Percentiles rank a stretch among this genome's conserved stretches.
Evolutionary conservation across 92 coral and sea anemone species (phyloP).

Genomic region (Epizoanthus illoricatus): DNA sequence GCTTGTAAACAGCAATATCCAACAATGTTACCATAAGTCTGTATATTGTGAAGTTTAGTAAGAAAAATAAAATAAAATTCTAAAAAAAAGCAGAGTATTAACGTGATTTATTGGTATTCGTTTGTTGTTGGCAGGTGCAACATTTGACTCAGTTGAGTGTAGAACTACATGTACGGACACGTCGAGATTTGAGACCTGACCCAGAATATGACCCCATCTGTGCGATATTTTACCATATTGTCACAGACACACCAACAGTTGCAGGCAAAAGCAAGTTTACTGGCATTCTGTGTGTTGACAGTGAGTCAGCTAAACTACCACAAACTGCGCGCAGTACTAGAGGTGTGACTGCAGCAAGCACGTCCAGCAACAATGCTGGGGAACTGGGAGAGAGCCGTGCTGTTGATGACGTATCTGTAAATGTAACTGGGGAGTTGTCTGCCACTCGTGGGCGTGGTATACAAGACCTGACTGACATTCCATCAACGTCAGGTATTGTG

Average conservation of each 20-base stretch:
- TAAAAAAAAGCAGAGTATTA: no score
- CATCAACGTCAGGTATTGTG: conserved; percentile 18
- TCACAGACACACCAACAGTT: conserved; percentile 72
- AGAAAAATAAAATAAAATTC: no score
- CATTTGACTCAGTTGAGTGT: conserved; percentile 85
- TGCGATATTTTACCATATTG: conserved; percentile 87
- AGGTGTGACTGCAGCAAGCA: conserved; percentile 9
- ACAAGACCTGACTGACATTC: neutral
- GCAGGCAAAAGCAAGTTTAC: conserved; percentile 60
- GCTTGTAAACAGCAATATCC: no score
- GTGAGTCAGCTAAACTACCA: conserved; percentile 58
- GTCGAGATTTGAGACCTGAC: conserved; percentile 84
- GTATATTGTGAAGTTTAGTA: no score
- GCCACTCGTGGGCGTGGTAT: neutral
- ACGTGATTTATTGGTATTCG: no score
- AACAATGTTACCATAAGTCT: no score
- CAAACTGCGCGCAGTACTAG: neutral
- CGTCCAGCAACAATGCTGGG: conserved; percentile 24
- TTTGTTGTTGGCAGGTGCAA: conserved; percentile 63
- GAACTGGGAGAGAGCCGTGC: conserved; percentile 3
- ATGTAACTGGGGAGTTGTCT: neutral
- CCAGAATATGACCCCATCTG: conserved; percentile 96
- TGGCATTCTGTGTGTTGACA: conserved; percentile 82
- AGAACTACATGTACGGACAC: conserved; percentile 88
- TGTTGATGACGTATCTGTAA: neutral